These are phyloP conservation scores for Hetaerina titia DNA, from an alignment of 2,888 invertebrate species.

Conservation along the genomic window DNA sequence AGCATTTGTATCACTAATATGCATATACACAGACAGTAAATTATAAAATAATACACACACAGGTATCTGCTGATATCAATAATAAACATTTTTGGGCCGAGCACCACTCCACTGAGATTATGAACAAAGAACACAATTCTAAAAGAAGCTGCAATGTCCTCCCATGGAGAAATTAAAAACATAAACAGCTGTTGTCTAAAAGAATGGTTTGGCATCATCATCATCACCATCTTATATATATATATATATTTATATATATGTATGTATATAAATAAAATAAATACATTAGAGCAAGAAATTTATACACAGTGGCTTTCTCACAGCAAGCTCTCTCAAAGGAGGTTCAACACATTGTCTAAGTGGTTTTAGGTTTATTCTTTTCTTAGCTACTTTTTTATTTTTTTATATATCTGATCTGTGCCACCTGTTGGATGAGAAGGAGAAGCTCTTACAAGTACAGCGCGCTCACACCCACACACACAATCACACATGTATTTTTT, in stretches of 20 bases:
- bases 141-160: slow-evolving; percentile 64
- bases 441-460: slow-evolving; percentile 65
- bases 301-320: slow-evolving; percentile 65
- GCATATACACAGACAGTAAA: slow-evolving; percentile 61
- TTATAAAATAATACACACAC: slow-evolving; percentile 56
- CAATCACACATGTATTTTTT: background rate
- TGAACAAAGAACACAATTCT: slow-evolving; percentile 41
- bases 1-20: slow-evolving; percentile 68
- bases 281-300: slow-evolving; percentile 65
- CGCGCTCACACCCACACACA: slow-evolving; percentile 24
- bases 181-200: slow-evolving; percentile 52
- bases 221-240: slow-evolving; percentile 23
- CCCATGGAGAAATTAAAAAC: slow-evolving; percentile 40
- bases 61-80: slow-evolving; percentile 28
- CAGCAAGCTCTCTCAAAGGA: slow-evolving; percentile 58
- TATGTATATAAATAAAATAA: slow-evolving; percentile 64
- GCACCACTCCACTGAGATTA: slow-evolving; percentile 58
- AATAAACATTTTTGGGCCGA: slow-evolving; percentile 18
- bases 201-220: slow-evolving; percentile 52
- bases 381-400: slow-evolving; percentile 47
- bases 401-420: slow-evolving; percentile 56
- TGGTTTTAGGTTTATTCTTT: slow-evolving; percentile 46
- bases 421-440: slow-evolving; percentile 51
- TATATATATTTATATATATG: background rate
- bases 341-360: slow-evolving; percentile 52